Conservation (phyloP, 2,797 vertebrate genomes). For the Myotis findleyi region DNA sequence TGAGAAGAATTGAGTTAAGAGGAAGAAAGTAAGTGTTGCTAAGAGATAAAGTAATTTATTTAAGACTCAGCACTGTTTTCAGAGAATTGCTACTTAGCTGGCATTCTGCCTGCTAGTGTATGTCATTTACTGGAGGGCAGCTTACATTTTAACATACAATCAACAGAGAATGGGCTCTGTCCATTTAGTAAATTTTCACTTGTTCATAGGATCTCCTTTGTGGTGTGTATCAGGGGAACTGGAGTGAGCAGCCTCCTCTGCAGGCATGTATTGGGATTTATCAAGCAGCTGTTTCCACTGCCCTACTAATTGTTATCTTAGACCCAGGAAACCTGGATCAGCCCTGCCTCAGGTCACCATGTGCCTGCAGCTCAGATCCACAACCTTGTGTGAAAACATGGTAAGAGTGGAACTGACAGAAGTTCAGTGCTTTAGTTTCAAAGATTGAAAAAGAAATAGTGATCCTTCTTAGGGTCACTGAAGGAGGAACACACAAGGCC, state of each 20-base stretch:
- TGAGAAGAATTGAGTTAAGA: background rate
- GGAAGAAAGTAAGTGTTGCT: background rate
- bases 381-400: background rate
- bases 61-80: background rate
- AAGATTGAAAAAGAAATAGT: background rate
- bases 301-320: background rate
- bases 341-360: background rate
- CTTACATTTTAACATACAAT: background rate
- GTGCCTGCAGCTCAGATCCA: background rate
- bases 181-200: background rate
- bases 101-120: background rate
- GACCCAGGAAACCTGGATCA: background rate
- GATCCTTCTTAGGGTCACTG: no score
- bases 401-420: background rate
- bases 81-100: background rate
- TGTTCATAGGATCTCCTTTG: background rate
- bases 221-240: background rate
- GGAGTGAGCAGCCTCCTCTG: background rate
- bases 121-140: background rate
- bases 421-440: background rate
- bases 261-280: background rate
- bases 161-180: background rate
- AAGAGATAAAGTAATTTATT: constrained; percentile 24
- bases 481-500: no score
- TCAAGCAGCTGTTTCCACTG: background rate